Conservation (phyloP, 2,113 vertebrate genomes). For the Osmerus eperlanus region DNA sequence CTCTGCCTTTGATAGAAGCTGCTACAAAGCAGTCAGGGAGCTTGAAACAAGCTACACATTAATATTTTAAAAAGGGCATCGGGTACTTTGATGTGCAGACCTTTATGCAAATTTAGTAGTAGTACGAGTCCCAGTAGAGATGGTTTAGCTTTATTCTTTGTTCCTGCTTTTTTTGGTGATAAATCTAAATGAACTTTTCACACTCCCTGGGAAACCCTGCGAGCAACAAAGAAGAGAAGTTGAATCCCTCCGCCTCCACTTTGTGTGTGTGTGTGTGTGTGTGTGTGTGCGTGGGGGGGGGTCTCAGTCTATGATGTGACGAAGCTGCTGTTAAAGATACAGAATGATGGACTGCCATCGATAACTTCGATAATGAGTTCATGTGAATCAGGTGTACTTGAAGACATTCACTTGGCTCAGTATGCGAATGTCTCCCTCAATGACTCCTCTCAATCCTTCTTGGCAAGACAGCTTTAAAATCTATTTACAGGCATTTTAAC, state of each 20-base stretch:
- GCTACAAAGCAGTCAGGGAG: constrained; percentile 83
- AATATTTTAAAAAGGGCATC: constrained; percentile 96
- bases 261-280: neutral
- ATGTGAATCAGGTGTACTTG: constrained; percentile 67
- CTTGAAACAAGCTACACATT: constrained; percentile 86
- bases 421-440: constrained; percentile 49
- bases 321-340: constrained; percentile 56
- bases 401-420: constrained; percentile 50
- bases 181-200: constrained; percentile 92
- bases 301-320: constrained; percentile 31
- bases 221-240: constrained; percentile 75
- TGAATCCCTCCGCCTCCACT: constrained; percentile 50
- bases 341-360: constrained; percentile 46
- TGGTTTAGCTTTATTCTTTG: constrained; percentile 82
- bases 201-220: constrained; percentile 82
- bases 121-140: constrained; percentile 83
- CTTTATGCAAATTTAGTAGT: constrained; percentile 91
- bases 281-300: constrained; percentile 3
- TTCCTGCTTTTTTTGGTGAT: constrained; percentile 72
- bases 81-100: constrained; percentile 87
- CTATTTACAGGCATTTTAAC: constrained; percentile 54
- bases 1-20: constrained; percentile 85
- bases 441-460: constrained; percentile 35
- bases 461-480: constrained; percentile 38
- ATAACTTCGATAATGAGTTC: constrained; percentile 67